Percentiles rank a stretch among this genome's conserved stretches.
phyloP scores from a whole-genome alignment of 2,888 invertebrate species.

The Drosophila kambysellisi region DNA sequence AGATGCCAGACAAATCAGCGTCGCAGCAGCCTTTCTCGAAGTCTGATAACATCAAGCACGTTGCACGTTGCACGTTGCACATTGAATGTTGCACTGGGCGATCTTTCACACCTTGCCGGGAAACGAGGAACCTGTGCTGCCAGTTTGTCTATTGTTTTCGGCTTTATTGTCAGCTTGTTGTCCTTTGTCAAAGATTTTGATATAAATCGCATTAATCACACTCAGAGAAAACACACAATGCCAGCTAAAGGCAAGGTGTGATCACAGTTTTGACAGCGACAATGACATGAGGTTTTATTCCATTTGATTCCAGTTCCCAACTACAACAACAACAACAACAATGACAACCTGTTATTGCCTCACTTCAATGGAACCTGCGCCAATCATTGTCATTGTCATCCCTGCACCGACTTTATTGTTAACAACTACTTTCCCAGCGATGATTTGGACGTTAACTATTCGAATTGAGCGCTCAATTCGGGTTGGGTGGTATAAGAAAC shows the following conservation, averaged over 20 bases:
- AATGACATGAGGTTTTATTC: conserved; percentile 10
- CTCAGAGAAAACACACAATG: conserved; percentile 7
- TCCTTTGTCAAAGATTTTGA: conserved; percentile 21
- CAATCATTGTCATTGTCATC: not conserved
- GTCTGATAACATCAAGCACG: conserved; percentile 42
- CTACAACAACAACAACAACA: not conserved
- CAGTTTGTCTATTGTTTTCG: conserved; percentile 15
- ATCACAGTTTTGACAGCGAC: conserved; percentile 18
- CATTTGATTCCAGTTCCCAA: conserved; percentile 8
- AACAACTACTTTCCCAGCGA: not conserved
- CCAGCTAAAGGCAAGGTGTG: conserved; percentile 54
- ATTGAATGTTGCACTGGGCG: conserved; percentile 2
- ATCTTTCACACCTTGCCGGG: conserved; percentile 49
- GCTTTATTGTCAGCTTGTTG: conserved; percentile 13
- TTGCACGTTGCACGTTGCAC: conserved; percentile 4
- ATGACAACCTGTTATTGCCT: conserved; percentile 1
- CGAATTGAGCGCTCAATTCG: conserved; percentile 4
- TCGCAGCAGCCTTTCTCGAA: conserved; percentile 35
- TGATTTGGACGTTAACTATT: not conserved
- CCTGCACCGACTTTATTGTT: not conserved
- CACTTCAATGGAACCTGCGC: conserved; percentile 14
- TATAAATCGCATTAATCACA: conserved; percentile 31
- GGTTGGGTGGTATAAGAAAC: not conserved
- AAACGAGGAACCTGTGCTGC: conserved; percentile 11
- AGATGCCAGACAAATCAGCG: conserved; percentile 70